Percentiles rank a stretch among this genome's conserved stretches.
These are phyloP conservation scores for Aphaenogaster rudis DNA, from an alignment of 1,140 invertebrate species.

Conservation along the genomic window DNA sequence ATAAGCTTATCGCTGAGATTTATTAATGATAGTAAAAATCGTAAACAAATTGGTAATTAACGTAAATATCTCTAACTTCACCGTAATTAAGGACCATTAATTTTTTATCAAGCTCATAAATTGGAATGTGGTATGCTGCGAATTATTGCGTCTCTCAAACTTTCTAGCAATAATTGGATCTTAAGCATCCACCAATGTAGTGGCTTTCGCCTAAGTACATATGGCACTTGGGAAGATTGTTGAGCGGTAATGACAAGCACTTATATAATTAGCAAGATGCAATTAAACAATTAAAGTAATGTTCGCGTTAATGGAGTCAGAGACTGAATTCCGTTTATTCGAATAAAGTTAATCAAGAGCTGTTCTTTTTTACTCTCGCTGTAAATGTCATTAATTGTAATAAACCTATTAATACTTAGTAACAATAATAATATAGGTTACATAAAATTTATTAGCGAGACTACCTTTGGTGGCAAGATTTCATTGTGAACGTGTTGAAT, in stretches of 20 bases:
- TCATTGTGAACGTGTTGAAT: conserved; percentile 27
- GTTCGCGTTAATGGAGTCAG: conserved; percentile 11
- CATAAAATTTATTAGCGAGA: not conserved
- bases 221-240: conserved; percentile 51
- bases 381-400: conserved; percentile 11
- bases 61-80: conserved; percentile 25
- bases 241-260: conserved; percentile 55
- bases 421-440: conserved; percentile 1
- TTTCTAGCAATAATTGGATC: conserved; percentile 58
- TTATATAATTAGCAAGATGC: conserved; percentile 53
- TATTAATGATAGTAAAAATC: conserved; percentile 27
- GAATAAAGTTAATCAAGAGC: conserved; percentile 14
- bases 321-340: conserved; percentile 9
- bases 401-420: not conserved
- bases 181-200: conserved; percentile 11
- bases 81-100: not conserved
- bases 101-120: conserved; percentile 5
- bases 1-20: conserved; percentile 1
- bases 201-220: conserved; percentile 30
- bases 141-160: conserved; percentile 41
- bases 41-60: conserved; percentile 13
- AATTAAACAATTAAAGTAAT: conserved; percentile 55
- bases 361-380: not conserved
- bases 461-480: conserved; percentile 3
- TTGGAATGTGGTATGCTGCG: conserved; percentile 32